phyloP scores from a whole-genome alignment of 37 sponge, comb jelly and placozoan genomes.

The Spongia lamella region DNA sequence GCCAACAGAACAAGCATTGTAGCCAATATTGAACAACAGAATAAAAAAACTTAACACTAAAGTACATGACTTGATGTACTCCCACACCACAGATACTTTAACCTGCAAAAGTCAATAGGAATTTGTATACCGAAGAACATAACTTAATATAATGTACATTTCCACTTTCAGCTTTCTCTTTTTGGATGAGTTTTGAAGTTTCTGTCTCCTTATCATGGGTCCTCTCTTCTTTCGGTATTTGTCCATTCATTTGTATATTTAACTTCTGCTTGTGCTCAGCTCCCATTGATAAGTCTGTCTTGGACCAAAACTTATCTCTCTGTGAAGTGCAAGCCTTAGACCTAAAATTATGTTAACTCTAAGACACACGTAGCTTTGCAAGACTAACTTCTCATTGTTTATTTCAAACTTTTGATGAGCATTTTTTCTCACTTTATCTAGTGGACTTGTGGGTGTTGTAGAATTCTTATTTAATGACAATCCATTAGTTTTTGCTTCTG shows the following conservation, averaged over 20 bases:
- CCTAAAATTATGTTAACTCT: no score
- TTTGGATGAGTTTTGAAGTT: constrained; percentile 30
- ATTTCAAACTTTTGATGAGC: no score
- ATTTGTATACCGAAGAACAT: background rate
- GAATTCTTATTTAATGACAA: no score
- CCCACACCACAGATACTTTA: constrained; percentile 57
- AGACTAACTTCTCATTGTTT: no score
- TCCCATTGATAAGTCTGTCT: background rate
- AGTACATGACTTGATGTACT: constrained; percentile 63
- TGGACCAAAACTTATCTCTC: background rate
- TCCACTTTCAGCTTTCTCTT: constrained; percentile 64
- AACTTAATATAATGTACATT: constrained; percentile 18
- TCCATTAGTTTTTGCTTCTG: no score
- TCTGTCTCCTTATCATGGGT: background rate
- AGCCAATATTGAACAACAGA: constrained; percentile 37
- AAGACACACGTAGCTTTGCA: no score
- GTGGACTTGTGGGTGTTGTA: no score
- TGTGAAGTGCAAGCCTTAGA: no score
- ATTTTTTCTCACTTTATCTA: no score
- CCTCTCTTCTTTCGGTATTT: background rate
- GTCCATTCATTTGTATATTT: background rate
- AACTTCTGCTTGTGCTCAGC: background rate
- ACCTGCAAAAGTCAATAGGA: constrained; percentile 44
- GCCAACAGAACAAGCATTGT: constrained; percentile 57
- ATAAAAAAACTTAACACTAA: constrained; percentile 35